phyloP scores from a whole-genome alignment of 1,140 invertebrate species.

The Leptopilina clavipes region DNA sequence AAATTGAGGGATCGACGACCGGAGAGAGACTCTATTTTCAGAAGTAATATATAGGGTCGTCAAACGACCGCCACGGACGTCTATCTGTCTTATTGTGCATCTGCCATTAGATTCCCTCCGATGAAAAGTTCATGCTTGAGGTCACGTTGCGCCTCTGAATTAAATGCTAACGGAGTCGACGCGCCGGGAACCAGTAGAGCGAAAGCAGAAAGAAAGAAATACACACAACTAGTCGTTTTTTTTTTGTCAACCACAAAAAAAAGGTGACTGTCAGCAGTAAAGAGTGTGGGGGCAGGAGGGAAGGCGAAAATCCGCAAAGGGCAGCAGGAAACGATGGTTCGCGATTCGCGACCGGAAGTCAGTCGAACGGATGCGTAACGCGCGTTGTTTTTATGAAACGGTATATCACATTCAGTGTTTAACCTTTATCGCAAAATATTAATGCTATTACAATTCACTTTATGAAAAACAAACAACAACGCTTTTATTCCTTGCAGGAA shows the following conservation, averaged over 20 bases:
- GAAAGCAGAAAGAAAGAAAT: slow-evolving; percentile 5
- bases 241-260: slow-evolving; percentile 35
- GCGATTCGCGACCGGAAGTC: slow-evolving; percentile 32
- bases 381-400: slow-evolving; percentile 30
- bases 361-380: slow-evolving; percentile 21
- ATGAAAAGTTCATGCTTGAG: slow-evolving; percentile 35
- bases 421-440: too few species aligned
- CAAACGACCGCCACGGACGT: slow-evolving; percentile 31
- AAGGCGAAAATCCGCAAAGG: slow-evolving; percentile 24
- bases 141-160: slow-evolving; percentile 33
- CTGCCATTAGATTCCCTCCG: slow-evolving; percentile 27
- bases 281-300: neutral
- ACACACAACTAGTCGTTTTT: slow-evolving; percentile 14
- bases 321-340: slow-evolving; percentile 28
- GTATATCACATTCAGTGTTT: slow-evolving; percentile 20
- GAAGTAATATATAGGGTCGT: slow-evolving; percentile 22
- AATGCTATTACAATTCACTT: too few species aligned
- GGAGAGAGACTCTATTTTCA: slow-evolving; percentile 17
- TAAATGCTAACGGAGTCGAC: slow-evolving; percentile 31
- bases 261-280: slow-evolving; percentile 6
- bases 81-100: slow-evolving; percentile 30
- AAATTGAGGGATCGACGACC: slow-evolving; percentile 26
- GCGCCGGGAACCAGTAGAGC: slow-evolving; percentile 12
- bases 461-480: too few species aligned
- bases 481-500: too few species aligned